These are phyloP conservation scores for Microctenopoma steveboyesi DNA, from an alignment of 2,797 vertebrate genomes.

Conservation along the genomic window DNA sequence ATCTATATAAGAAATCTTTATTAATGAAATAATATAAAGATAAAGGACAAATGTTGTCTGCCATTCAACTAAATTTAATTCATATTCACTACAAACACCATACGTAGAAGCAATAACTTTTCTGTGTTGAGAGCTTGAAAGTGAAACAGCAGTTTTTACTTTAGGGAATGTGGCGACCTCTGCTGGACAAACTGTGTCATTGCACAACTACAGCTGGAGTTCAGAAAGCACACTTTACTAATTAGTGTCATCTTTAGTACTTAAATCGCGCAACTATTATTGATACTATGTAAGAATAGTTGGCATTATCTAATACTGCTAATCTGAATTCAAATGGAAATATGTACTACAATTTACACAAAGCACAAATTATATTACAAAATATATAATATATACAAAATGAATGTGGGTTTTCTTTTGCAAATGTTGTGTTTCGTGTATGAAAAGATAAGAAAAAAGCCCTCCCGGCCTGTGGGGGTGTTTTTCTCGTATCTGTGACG, in stretches of 20 bases:
- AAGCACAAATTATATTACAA: background rate
- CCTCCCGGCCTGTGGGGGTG: slow-evolving; percentile 58
- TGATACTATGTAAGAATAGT: too few relatives aligned
- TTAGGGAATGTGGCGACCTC: background rate
- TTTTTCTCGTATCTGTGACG: background rate
- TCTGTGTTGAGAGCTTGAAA: background rate
- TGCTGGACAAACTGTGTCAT: background rate
- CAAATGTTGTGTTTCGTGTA: too few relatives aligned
- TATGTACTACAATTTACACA: too few relatives aligned
- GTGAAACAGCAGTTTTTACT: background rate
- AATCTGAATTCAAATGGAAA: background rate
- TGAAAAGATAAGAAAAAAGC: too few relatives aligned
- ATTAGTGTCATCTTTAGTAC: too few relatives aligned
- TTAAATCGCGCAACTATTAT: too few relatives aligned
- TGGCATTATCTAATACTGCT: background rate
- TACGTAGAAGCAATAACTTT: background rate
- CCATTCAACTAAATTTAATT: background rate
- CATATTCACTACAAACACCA: background rate
- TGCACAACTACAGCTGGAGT: background rate
- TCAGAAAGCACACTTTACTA: background rate
- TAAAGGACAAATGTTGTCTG: background rate
- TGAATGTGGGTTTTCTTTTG: background rate
- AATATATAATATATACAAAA: background rate
- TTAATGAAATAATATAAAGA: background rate
- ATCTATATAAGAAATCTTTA: too few relatives aligned